Evolutionary conservation across 2,797 vertebrate genomes (phyloP), one percentile per base, ranked within the genome.

Genomic region (Falco naumanni): DNA sequence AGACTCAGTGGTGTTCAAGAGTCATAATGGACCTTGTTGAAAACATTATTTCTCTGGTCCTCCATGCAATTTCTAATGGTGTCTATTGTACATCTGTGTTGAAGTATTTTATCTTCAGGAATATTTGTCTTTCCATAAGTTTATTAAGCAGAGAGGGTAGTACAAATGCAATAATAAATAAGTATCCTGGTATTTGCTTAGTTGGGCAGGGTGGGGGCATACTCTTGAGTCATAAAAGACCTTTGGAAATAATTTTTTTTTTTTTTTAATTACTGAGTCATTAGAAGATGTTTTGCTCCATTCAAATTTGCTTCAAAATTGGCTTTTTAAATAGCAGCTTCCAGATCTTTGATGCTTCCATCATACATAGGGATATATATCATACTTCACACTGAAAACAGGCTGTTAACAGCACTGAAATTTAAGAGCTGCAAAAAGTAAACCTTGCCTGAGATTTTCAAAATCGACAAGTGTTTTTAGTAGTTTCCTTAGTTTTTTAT

Each of bases 11-110:
- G 9, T 15, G 10, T 51, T 63, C 26, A 31, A 4, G 28, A 21
- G 29, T 70, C 29, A 1, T 2, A 1, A 20, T 0, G 1, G 48
- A 71, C 75, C 71, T 48, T 0, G 4, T 1, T 39, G 54, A 69
- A 37, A 56, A 34, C 5, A 4, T 31, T 33, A 0, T n/a, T 16
- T 48, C 31, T 79, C 43, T 87, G 61, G 5, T 82, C 39, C 31
- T 63, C 50, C n/a, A 12, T 37, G 10, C 1, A 1, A 71, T 76
- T 51, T 37, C 13, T 37, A 53, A 25, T 15, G 10, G 8, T 76
- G 41, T 48, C 25, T 78, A 7, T 28, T 17, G 20, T 26, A 63
- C 13, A 22, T 43, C 65, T 56, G 4, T 60, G 12, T 24, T 24
- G 50, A 68, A 76, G 24, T 41, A 20, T 77, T 91, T 87, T 75